Evolutionary conservation across 1,140 invertebrate species (phyloP).

Genomic region (Cydia pomonella): DNA sequence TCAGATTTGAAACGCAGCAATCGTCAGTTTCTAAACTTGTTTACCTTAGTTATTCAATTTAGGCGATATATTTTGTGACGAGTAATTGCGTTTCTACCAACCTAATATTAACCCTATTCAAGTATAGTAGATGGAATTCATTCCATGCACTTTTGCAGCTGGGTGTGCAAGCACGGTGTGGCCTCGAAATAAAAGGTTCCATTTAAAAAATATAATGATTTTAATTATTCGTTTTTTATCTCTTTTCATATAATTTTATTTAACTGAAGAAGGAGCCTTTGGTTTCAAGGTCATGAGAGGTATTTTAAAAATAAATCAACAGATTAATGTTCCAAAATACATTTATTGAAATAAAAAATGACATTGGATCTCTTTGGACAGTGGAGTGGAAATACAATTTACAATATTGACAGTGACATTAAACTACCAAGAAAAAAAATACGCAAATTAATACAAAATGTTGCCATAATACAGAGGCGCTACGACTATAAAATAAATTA

Average conservation of each 20-base stretch:
- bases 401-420: constrained; percentile 77
- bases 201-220: no score
- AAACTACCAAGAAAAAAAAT: constrained; percentile 65
- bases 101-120: no score
- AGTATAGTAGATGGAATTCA: no score
- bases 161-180: background rate
- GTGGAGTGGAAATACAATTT: constrained; percentile 62
- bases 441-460: constrained; percentile 56
- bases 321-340: constrained; percentile 60
- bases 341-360: constrained; percentile 80
- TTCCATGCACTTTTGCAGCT: no score
- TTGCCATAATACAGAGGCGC: constrained; percentile 55
- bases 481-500: constrained; percentile 77
- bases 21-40: no score
- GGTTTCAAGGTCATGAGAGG: constrained; percentile 6
- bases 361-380: constrained; percentile 70
- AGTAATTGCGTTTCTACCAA: no score
- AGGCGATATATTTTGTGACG: no score
- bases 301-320: constrained; percentile 56
- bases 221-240: no score
- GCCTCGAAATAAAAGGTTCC: background rate
- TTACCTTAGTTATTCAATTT: no score
- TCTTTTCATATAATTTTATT: no score
- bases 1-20: no score
- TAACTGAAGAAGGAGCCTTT: background rate